Conservation (phyloP, 2,113 vertebrate genomes). For the Oreocharis arfaki region DNA sequence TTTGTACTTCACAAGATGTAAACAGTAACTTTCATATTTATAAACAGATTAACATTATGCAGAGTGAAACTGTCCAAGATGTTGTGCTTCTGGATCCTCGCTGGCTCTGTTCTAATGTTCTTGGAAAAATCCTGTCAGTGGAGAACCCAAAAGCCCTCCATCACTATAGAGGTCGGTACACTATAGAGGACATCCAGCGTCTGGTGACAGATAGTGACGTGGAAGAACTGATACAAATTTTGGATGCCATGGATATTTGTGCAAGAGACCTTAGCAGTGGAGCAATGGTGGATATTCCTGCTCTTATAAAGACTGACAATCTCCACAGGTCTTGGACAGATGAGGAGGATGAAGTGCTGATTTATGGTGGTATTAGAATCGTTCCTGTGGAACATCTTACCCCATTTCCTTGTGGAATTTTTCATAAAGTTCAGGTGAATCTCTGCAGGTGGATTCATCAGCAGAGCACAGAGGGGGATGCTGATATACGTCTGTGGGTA, state of each 20-base stretch:
- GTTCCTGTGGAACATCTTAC: constrained; percentile 94
- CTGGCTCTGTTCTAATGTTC: constrained; percentile 89
- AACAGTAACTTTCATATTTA: constrained; percentile 12
- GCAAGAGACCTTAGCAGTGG: constrained; percentile 88
- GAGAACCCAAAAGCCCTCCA: constrained; percentile 95
- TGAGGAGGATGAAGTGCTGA: constrained; percentile 85
- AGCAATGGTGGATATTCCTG: constrained; percentile 94
- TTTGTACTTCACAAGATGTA: neutral
- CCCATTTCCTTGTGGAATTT: constrained; percentile 93
- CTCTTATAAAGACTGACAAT: constrained; percentile 92
- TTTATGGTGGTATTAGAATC: constrained; percentile 91
- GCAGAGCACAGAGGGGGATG: constrained; percentile 85
- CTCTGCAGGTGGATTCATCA: constrained; percentile 96
- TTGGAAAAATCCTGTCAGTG: constrained; percentile 88
- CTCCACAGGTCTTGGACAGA: constrained; percentile 94
- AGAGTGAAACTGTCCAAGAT: constrained; percentile 97
- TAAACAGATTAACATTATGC: constrained; percentile 94
- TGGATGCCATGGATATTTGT: constrained; percentile 97
- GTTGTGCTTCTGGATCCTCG: constrained; percentile 96
- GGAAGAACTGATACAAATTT: constrained; percentile 93
- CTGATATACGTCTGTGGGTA: constrained; percentile 91
- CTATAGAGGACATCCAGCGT: constrained; percentile 90
- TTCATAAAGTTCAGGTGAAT: constrained; percentile 97
- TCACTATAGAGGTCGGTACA: constrained; percentile 95
- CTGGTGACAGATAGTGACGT: constrained; percentile 90